Evolutionary conservation across 1,140 invertebrate species (phyloP).

Genomic region (Drosophila ercepeae): DNA sequence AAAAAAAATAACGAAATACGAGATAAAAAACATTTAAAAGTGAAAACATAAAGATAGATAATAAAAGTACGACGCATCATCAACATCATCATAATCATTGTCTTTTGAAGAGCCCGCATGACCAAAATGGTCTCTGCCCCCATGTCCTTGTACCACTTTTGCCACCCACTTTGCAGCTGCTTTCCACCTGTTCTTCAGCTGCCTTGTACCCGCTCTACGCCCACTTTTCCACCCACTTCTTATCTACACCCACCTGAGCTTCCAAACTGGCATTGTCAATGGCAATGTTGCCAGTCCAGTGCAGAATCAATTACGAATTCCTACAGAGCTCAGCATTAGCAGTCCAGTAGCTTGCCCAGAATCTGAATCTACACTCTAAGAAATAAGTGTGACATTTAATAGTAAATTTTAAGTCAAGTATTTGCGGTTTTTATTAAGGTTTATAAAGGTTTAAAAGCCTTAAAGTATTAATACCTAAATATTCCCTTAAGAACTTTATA

Average conservation of each 20-base stretch:
- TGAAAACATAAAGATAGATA: conserved; percentile 18
- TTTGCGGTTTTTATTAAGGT: too few species aligned
- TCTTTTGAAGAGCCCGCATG: conserved; percentile 29
- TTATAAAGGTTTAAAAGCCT: too few species aligned
- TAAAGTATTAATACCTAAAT: too few species aligned
- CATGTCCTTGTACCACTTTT: background rate
- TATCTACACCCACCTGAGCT: conserved; percentile 3
- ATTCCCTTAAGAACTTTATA: too few species aligned
- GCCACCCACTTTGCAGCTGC: background rate
- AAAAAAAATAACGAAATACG: conserved; percentile 1
- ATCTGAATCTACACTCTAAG: background rate
- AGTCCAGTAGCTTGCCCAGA: background rate
- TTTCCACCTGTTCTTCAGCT: background rate
- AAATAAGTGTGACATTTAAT: background rate
- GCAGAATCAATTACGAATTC: conserved; percentile 34
- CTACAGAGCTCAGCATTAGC: background rate
- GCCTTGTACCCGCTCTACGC: background rate
- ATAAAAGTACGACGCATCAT: conserved; percentile 30
- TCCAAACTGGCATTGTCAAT: conserved; percentile 24
- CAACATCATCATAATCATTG: conserved; percentile 38
- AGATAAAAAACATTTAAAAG: conserved; percentile 4
- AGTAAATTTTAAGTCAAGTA: too few species aligned
- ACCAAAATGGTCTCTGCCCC: background rate
- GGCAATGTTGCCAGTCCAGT: conserved; percentile 23
- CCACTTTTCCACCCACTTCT: too few species aligned